Conservation (phyloP, 23 tunicate genomes). For the Corella eumyota region DNA sequence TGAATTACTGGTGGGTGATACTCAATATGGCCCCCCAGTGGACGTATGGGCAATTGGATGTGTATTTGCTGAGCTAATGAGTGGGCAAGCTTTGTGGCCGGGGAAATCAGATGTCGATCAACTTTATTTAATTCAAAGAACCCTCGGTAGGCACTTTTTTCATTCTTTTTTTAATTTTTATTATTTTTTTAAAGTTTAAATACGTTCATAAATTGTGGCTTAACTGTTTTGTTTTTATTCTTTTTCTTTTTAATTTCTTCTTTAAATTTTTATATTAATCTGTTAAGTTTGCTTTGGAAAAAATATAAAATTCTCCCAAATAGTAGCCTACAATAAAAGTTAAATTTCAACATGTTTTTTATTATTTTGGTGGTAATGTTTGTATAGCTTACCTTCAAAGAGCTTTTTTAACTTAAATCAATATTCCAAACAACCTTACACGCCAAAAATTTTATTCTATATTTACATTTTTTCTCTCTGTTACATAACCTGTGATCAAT, state of each 20-base stretch:
- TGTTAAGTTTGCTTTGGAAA: too few species aligned
- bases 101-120: conserved; percentile 98
- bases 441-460: not conserved
- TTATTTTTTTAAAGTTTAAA: not conserved
- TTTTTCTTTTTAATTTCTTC: too few species aligned
- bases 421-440: not conserved
- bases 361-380: not conserved
- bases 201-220: too few species aligned
- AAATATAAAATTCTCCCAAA: too few species aligned
- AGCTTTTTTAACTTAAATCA: not conserved
- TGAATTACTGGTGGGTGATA: conserved; percentile 92
- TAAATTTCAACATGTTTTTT: not conserved
- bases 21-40: conserved; percentile 98
- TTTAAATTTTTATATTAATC: too few species aligned
- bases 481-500: too few species aligned
- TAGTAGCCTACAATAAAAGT: not conserved
- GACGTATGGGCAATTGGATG: conserved; percentile 99
- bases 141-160: conserved; percentile 46
- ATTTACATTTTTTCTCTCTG: not conserved
- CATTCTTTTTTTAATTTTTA: not conserved
- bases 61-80: conserved; percentile 88
- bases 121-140: conserved; percentile 86
- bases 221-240: too few species aligned
- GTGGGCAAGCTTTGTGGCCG: conserved; percentile 97
- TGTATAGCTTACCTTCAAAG: not conserved